Evolutionary conservation across 2,113 vertebrate genomes (phyloP).

Genomic region (Lethenteron camtschaticum): DNA sequence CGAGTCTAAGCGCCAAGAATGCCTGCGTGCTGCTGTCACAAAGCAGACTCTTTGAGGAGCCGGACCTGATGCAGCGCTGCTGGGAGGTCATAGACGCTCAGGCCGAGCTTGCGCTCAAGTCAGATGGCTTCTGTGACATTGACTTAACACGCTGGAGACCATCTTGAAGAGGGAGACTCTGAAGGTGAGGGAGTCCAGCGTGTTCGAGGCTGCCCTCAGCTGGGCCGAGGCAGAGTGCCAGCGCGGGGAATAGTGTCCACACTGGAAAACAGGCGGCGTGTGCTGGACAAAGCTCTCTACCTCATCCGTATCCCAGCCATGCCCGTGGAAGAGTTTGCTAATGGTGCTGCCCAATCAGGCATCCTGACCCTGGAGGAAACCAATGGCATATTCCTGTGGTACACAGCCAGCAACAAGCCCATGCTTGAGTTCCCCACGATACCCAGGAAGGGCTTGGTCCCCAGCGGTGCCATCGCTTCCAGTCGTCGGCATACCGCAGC

Average conservation of each 20-base stretch:
- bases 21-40: slow-evolving; percentile 83
- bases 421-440: slow-evolving; percentile 67
- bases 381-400: slow-evolving; percentile 95
- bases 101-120: slow-evolving; percentile 73
- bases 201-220: slow-evolving; percentile 71
- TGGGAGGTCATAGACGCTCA: slow-evolving; percentile 98
- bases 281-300: slow-evolving; percentile 68
- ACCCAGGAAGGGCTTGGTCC: slow-evolving; percentile 53
- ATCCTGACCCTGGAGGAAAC: slow-evolving; percentile 80
- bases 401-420: slow-evolving; percentile 76
- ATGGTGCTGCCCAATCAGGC: slow-evolving; percentile 76
- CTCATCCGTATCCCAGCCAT: slow-evolving; percentile 80
- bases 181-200: slow-evolving; percentile 89
- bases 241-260: slow-evolving; percentile 47
- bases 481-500: slow-evolving; percentile 87
- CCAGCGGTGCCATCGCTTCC: slow-evolving; percentile 83
- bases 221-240: slow-evolving; percentile 93
- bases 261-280: slow-evolving; percentile 81
- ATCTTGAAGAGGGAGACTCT: slow-evolving; percentile 81
- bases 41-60: slow-evolving; percentile 89
- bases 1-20: slow-evolving; percentile 81
- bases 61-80: slow-evolving; percentile 85
- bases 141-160: slow-evolving; percentile 85
- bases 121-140: slow-evolving; percentile 90
- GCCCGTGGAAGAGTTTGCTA: slow-evolving; percentile 83